Base-by-base conservation (phyloP, 35 echinoderm and acorn worm species). In the Hemicentrotus pulcherrimus region DNA sequence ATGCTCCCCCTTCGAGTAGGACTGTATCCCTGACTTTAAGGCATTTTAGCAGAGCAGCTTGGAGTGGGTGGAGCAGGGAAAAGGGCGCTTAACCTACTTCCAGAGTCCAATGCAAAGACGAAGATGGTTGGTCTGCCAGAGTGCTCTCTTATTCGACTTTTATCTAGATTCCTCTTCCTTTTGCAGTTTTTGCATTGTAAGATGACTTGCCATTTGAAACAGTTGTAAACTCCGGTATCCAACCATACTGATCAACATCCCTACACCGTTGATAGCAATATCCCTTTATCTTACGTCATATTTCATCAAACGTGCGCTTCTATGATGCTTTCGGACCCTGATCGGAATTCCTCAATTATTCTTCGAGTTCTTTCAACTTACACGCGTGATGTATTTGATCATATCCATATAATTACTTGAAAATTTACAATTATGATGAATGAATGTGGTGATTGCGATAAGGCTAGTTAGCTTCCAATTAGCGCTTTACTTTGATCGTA, bases 321-420 rank as follows among this genome's bases (percentile, higher is more conserved):
- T 1, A 22, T 78, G 65, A 78, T 78, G 65, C 65, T 28, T 78
- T 78, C 19, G 5, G 65, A 78, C 65, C 65, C 65, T 28, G 65
- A 78, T 78, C 65, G 65, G 65, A 78, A 78, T 78, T n/a, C 65
- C 19, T 78, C 65, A 78, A 78, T 78, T 78, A 78, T 78, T 78
- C 65, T 78, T 78, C 65, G 28, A 18, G 18, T 4, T 7, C 65
- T 28, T 8, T 78, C 6, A 78, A 28, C 65, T 28, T n/a, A 78
- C 65, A 78, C 19, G 5, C 65, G 6, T 28, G 6, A 78, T 28
- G 7, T 2, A 28, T 78, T 78, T n/a, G 2, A 28, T 78, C 22
- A n/a, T 78, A 22, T 78, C 24, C 4, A 4, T n/a, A 78, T 78
- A 78, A 22, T 78, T 28, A 28, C 65, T n/a, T 78, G 65, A 78